Evolutionary conservation across 2,888 invertebrate genomes (phyloP).

Genomic region (Cyrtodaria siliqua): DNA sequence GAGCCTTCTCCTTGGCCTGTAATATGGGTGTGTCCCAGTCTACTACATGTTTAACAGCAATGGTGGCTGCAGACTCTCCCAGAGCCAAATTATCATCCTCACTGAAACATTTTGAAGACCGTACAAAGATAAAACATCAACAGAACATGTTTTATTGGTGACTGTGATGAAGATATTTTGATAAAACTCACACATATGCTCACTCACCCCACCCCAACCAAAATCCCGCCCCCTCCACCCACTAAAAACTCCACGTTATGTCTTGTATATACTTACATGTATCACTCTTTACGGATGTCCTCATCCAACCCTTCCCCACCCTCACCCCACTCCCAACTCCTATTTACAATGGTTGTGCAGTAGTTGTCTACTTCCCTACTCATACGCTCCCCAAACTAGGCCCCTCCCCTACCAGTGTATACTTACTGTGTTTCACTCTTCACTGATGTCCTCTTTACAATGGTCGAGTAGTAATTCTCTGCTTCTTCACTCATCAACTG

Average conservation of each 20-base stretch:
- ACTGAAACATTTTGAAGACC: conserved; percentile 25
- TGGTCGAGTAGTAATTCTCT: conserved; percentile 56
- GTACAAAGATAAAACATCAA: too few relatives aligned
- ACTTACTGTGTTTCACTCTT: background rate
- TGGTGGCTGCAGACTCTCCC: conserved; percentile 52
- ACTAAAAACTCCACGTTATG: too few relatives aligned
- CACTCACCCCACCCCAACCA: background rate
- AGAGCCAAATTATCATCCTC: conserved; percentile 40
- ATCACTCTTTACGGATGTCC: too few relatives aligned
- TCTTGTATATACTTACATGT: too few relatives aligned
- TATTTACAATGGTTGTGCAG: background rate
- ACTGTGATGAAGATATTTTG: too few relatives aligned
- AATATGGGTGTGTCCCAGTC: conserved; percentile 66
- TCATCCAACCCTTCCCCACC: background rate
- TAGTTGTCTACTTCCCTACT: too few relatives aligned
- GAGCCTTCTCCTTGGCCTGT: conserved; percentile 47
- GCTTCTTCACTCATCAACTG: conserved; percentile 54
- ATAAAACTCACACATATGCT: too few relatives aligned
- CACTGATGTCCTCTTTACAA: conserved; percentile 39
- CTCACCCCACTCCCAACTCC: background rate
- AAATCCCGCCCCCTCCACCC: background rate
- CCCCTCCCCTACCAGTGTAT: too few relatives aligned
- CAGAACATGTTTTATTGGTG: too few relatives aligned
- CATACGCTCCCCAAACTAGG: too few relatives aligned
- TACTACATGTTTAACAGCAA: conserved; percentile 39